phyloP scores from a whole-genome alignment of 2,888 invertebrate genomes.

The Strigamia transsilvanica region DNA sequence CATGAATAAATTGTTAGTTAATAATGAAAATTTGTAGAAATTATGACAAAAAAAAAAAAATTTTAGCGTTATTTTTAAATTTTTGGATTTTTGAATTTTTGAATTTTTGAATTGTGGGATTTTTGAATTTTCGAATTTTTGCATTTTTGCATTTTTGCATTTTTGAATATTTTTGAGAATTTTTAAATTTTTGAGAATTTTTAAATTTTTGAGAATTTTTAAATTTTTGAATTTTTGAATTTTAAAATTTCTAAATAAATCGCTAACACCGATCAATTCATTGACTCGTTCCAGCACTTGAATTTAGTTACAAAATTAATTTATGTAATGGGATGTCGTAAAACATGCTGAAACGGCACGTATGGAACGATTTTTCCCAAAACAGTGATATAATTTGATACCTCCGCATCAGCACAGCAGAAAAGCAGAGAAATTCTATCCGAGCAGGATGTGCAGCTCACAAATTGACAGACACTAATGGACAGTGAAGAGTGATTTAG shows the following conservation, averaged over 20 bases:
- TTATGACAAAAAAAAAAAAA: too few species aligned
- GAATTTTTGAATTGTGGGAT: too few species aligned
- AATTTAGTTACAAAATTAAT: slow-evolving; percentile 22
- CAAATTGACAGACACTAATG: slow-evolving; percentile 36
- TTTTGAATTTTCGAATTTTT: too few species aligned
- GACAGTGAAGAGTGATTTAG: slow-evolving; percentile 39
- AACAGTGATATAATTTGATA: background rate
- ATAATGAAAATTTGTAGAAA: background rate
- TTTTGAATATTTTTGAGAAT: too few species aligned
- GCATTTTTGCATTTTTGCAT: too few species aligned
- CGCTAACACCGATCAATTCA: background rate
- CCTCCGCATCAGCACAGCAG: background rate
- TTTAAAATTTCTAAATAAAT: background rate
- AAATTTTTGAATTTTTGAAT: too few species aligned
- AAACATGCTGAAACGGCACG: background rate
- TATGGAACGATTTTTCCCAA: background rate
- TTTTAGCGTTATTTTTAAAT: too few species aligned
- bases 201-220: too few species aligned
- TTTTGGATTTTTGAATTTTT: too few species aligned
- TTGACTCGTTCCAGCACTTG: background rate
- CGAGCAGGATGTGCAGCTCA: background rate
- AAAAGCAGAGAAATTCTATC: slow-evolving; percentile 17
- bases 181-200: too few species aligned
- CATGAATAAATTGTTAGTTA: slow-evolving; percentile 26
- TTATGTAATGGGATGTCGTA: background rate